Evolutionary conservation across 2,888 invertebrate genomes (phyloP).

Genomic region (Orgyia antiqua): DNA sequence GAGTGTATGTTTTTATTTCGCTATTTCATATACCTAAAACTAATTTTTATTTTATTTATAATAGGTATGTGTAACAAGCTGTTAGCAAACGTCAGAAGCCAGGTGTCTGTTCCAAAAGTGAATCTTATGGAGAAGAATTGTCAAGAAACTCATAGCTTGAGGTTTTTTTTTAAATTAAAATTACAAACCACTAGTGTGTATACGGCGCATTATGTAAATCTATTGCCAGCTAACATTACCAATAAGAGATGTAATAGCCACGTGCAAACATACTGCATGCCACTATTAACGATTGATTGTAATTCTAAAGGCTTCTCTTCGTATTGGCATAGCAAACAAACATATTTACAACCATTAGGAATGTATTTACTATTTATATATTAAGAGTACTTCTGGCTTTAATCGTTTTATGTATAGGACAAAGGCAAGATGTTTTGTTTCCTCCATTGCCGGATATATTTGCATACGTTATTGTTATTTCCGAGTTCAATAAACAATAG

Average conservation of each 20-base stretch:
- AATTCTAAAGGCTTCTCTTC: slow-evolving; percentile 29
- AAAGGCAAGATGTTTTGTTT: background rate
- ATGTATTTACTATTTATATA: slow-evolving; percentile 14
- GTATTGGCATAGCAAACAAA: slow-evolving; percentile 22
- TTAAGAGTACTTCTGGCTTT: background rate
- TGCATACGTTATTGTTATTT: slow-evolving; percentile 7
- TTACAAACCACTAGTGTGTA: too few species aligned
- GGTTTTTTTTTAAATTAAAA: too few species aligned
- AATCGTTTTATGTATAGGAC: background rate
- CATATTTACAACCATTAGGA: slow-evolving; percentile 26
- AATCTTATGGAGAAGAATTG: too few species aligned
- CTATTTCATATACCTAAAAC: too few species aligned
- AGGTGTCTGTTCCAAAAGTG: too few species aligned
- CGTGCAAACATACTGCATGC: slow-evolving; percentile 9
- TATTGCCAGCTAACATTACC: background rate
- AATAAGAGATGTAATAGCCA: slow-evolving; percentile 7
- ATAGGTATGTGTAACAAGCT: too few species aligned
- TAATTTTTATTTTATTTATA: too few species aligned
- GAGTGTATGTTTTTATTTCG: too few species aligned
- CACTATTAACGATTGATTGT: slow-evolving; percentile 19
- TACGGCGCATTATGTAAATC: too few species aligned
- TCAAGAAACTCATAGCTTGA: too few species aligned
- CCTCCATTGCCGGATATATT: background rate
- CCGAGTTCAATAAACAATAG: slow-evolving; percentile 6
- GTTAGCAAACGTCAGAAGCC: too few species aligned